A percentile compares a stretch with the other conserved stretches of the same genome.
Evolutionary conservation across 2,888 invertebrate species (phyloP).

Genomic region (Gastrophysa polygoni): DNA sequence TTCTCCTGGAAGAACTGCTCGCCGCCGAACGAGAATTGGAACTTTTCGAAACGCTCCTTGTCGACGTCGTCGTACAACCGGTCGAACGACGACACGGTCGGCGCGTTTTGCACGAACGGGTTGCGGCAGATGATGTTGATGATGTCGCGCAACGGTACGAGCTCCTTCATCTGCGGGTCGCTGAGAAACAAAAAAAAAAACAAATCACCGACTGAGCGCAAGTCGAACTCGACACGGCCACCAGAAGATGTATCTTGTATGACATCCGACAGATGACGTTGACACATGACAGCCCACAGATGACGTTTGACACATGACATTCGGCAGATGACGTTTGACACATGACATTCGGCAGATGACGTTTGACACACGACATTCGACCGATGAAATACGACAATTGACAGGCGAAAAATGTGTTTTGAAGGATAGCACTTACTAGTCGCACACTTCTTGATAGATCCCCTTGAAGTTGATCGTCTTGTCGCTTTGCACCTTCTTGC

Average conservation of each 20-base stretch:
- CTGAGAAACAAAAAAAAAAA: slow-evolving; percentile 38
- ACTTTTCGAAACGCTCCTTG: slow-evolving; percentile 45
- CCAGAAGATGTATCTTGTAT: no score
- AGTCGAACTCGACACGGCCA: no score
- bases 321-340: no score
- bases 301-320: no score
- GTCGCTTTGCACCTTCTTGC: slow-evolving; percentile 49
- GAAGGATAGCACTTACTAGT: slow-evolving; percentile 46
- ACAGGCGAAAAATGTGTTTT: no score
- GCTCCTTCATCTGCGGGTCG: slow-evolving; percentile 45
- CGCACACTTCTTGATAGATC: slow-evolving; percentile 51
- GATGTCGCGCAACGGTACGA: slow-evolving; percentile 49
- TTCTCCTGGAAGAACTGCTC: slow-evolving; percentile 63
- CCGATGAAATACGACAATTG: no score
- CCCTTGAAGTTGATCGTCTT: slow-evolving; percentile 50
- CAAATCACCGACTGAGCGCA: background rate
- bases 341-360: no score
- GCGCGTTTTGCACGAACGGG: slow-evolving; percentile 42
- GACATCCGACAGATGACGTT: no score
- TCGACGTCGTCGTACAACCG: slow-evolving; percentile 50
- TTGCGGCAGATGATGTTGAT: slow-evolving; percentile 53
- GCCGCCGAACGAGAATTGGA: slow-evolving; percentile 51
- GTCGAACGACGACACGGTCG: slow-evolving; percentile 47
- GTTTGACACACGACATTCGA: no score
- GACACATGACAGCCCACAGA: no score